Evolutionary conservation across 1,140 invertebrate species (phyloP).

Genomic region (Drosophila miranda): DNA sequence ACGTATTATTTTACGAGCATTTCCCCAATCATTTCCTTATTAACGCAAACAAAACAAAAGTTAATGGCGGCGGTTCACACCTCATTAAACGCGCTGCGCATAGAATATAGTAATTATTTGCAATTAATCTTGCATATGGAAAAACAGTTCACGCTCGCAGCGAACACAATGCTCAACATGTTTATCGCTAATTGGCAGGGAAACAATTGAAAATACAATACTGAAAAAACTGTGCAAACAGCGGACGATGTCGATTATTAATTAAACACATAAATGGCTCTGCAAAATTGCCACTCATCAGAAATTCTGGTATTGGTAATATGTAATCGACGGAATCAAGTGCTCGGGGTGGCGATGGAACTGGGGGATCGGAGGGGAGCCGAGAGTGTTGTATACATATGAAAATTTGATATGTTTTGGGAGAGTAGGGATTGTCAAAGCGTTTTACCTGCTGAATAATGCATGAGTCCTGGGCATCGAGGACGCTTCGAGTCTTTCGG

Average conservation of each 20-base stretch:
- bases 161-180: constrained; percentile 8
- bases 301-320: constrained; percentile 39
- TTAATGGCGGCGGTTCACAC: constrained; percentile 31
- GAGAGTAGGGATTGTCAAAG: constrained; percentile 21
- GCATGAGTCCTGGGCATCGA: constrained; percentile 33
- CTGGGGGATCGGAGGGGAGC: constrained; percentile 1
- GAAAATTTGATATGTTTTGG: constrained; percentile 44
- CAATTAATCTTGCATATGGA: constrained; percentile 61
- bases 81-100: constrained; percentile 46
- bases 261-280: constrained; percentile 55
- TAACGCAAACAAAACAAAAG: constrained; percentile 3
- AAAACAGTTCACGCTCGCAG: constrained; percentile 27
- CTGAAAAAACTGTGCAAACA: background rate
- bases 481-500: constrained; percentile 28
- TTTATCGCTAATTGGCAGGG: constrained; percentile 46
- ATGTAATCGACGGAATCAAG: constrained; percentile 30
- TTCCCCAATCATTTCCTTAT: background rate
- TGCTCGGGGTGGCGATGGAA: background rate
- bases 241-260: constrained; percentile 33
- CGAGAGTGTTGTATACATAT: constrained; percentile 36
- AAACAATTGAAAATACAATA: constrained; percentile 33
- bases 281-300: constrained; percentile 40
- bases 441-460: constrained; percentile 42
- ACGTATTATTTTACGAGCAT: background rate
- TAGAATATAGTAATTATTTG: constrained; percentile 40